A percentile compares a stretch with the other conserved stretches of the same genome.
Conservation (phyloP, 1,140 invertebrate genomes). For the Macrocentrus cingulum region DNA sequence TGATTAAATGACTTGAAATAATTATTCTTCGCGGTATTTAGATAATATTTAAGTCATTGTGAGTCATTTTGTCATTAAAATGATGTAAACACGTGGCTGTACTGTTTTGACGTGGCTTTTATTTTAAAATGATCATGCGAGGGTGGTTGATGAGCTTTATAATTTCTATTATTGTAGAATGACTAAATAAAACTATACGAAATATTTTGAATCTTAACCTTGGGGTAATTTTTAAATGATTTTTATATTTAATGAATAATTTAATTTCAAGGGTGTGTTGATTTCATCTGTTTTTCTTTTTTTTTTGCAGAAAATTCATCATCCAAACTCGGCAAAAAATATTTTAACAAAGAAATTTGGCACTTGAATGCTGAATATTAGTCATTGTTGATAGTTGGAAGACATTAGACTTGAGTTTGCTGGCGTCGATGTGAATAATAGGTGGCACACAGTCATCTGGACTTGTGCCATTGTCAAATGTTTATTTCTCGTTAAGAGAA, state of each 20-base stretch:
- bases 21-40: too few species aligned
- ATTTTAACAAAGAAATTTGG: neutral
- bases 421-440: neutral
- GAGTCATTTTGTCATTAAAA: too few species aligned
- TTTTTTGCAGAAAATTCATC: neutral
- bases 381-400: neutral
- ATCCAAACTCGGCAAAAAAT: neutral
- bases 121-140: too few species aligned
- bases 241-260: neutral
- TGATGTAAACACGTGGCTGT: too few species aligned
- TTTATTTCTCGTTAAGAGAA: neutral
- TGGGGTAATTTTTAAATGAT: neutral
- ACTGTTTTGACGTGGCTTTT: too few species aligned
- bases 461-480: neutral
- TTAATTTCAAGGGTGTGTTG: too few species aligned
- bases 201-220: too few species aligned
- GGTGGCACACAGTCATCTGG: neutral
- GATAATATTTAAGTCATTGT: too few species aligned
- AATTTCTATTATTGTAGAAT: too few species aligned
- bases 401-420: neutral
- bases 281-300: neutral
- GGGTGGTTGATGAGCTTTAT: too few species aligned
- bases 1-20: too few species aligned
- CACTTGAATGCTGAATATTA: neutral
- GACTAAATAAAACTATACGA: too few species aligned